Base-by-base conservation (phyloP, 2,797 vertebrate species). In the Gambelia wislizenii region DNA sequence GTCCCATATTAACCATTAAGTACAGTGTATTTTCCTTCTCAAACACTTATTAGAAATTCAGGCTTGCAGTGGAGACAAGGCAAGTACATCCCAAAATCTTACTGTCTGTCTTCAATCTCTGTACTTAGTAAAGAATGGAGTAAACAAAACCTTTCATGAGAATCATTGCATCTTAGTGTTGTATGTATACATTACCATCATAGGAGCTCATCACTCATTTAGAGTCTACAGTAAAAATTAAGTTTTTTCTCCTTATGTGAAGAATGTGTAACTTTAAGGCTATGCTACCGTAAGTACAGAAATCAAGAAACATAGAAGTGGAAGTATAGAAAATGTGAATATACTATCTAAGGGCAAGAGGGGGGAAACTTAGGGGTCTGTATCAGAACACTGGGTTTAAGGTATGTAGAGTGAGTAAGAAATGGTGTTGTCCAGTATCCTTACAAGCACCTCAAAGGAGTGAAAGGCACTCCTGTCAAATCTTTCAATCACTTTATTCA, bases 1-100 rank as follows among this genome's bases (percentile, higher is more conserved):
- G 5, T 20, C 39, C 70, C 25, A 36, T 2, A 22, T 76, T 36
- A 44, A 36, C 27, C 42, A 36, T 52, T 4, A 69, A 69, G n/a
- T n/a, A n/a, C n/a, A n/a, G n/a, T n/a, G 25, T 79, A 64, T 49
- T 87, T 78, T 89, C n/a, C 72, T 70, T 89, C 49, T 90, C 39
- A 69, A 3, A 39, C 16, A 84, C 85, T 30, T 0, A 33, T 49
- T 80, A 89, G 54, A 89, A 85, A 6, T 52, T 77, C 7, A 87
- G 1, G 9, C 52, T 61, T n/a, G 0, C 70, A 1, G 0, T 44
- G 83, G 2, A 67, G 44, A 49, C 39, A 27, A 81, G 30, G 47
- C 25, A 79, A 49, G 49, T 56, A 2, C 3, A 9, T 6, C 18
- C n/a, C 61, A 86, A 67, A 54, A 87, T 36, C 30, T 56, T 80